These are phyloP conservation scores for Kradibia gibbosae DNA, from an alignment of 1,140 invertebrate genomes.

Conservation along the genomic window DNA sequence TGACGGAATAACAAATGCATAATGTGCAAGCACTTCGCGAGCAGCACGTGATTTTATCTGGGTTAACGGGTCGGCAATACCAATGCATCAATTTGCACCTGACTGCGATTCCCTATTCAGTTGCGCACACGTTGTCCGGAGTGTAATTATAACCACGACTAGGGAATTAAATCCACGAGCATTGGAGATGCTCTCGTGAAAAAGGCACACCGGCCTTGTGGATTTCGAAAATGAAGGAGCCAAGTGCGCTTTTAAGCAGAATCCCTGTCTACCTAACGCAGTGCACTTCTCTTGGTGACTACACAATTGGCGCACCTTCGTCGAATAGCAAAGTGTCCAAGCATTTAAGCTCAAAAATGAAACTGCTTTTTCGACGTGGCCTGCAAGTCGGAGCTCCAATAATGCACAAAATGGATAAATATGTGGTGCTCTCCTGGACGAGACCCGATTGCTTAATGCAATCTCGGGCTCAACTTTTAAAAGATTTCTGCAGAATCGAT, in stretches of 20 bases:
- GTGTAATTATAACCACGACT: too few relatives aligned
- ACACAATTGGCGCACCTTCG: not conserved
- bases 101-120: not conserved
- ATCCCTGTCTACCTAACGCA: not conserved
- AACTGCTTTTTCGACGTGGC: not conserved
- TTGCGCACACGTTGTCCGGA: not conserved
- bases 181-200: not conserved
- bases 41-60: conserved; percentile 13
- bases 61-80: conserved; percentile 2
- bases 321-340: not conserved
- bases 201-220: too few relatives aligned
- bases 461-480: not conserved
- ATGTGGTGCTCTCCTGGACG: not conserved
- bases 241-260: not conserved
- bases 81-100: conserved; percentile 14
- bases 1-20: not conserved
- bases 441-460: not conserved
- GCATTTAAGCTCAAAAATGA: not conserved
- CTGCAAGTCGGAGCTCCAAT: not conserved
- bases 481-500: not conserved
- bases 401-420: not conserved
- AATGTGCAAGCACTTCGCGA: not conserved
- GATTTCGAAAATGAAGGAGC: too few relatives aligned
- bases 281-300: not conserved
- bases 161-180: too few relatives aligned